Base-by-base conservation (phyloP, 1,140 invertebrate genomes). In the Diplogasteroides magnus region DNA sequence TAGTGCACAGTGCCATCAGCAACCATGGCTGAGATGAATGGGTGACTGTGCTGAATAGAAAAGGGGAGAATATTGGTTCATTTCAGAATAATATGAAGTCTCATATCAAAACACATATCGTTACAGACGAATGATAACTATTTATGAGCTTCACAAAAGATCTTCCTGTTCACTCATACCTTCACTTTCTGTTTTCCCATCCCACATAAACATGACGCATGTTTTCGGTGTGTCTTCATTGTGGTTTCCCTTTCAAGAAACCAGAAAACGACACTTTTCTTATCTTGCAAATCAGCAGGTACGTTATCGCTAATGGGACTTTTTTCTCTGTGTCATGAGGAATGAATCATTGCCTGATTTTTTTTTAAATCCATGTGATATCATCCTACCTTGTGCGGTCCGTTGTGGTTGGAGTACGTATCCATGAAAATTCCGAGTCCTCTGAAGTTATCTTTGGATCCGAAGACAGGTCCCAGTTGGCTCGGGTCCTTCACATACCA, bases 371-470 rank as follows among this genome's bases (percentile, higher is more conserved):
- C n/a, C n/a, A n/a, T n/a, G n/a, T n/a, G n/a, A n/a, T n/a, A n/a
- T n/a, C n/a, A n/a, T n/a, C 88, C 87, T 88, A 95, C 92, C 87
- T 92, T 93, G 81, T 97, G 93, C 61, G 91, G 90, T n/a, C 94
- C 95, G 87, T 99, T 98, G 78, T 98, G 94, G 84, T 99, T 99
- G 82, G 92, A 97, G 83, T 99, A 99, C 0, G 97, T 99, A 83
- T 99, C 97, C 64, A 98, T 83, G 83, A 99, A 93, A 31, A 99
- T 87, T 13, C 89, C 94, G 19, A 99, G 85, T 0, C 97, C 97
- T 64, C 89, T 87, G 83, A 97, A 98, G 77, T 88, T 90, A 84
- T 99, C 93, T 81, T 90, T 90, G 80, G 89, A 94, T 19, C 97
- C 97, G 87, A 99, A 99, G 0, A 98, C 94, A 14, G 73, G 73